Evolutionary conservation across 2,797 vertebrate genomes (phyloP), one percentile per base, ranked within the genome.

Genomic region (Typhlichthys subterraneus): DNA sequence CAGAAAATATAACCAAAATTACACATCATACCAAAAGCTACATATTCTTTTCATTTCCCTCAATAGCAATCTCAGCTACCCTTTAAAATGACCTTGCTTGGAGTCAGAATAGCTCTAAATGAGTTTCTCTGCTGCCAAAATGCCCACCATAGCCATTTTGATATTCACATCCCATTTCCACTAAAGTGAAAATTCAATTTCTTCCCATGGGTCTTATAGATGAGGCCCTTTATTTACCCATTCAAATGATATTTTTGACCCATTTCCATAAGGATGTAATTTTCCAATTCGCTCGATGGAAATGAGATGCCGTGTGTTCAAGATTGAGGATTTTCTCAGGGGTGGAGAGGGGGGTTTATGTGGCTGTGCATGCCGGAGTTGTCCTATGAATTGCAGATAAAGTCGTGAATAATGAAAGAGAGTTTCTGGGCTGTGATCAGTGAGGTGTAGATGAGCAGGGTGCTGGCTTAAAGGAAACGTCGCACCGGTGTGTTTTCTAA

Each of bases 241-340:
- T 85, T 76, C 80, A 76, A 87, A 86, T 84, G 56, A 83, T 79
- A 77, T 83, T 74, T 85, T 70, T 78, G 63, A 73, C 75, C 82
- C 77, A 85, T 90, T 88, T 89, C 80, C 83, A 89, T 85, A 80
- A 73, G 71, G 76, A 72, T 85, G 78, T 88, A 52, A 81, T 85
- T 87, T 84, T 75, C 59, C 65, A 47, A 45, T 69, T 59, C 12
- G 17, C 75, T 75, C 23, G 3, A 69, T 87, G 83, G 77, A 85
- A 87, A 83, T 86, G 79, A 87, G 77, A 57, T 12, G 29, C 23
- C 17, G 23, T 29, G 23, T 29, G 23, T 29, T 29, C 23, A 17
- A 5, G 2, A 29, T 11, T 3, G 51, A 65, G 19, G 23, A 29
- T 29, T 29, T 29, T 29, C 23, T 29, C 4, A 4, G 23, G 23